Base-by-base conservation (phyloP, 2,888 invertebrate genomes). In the Hyposoter didymator region DNA sequence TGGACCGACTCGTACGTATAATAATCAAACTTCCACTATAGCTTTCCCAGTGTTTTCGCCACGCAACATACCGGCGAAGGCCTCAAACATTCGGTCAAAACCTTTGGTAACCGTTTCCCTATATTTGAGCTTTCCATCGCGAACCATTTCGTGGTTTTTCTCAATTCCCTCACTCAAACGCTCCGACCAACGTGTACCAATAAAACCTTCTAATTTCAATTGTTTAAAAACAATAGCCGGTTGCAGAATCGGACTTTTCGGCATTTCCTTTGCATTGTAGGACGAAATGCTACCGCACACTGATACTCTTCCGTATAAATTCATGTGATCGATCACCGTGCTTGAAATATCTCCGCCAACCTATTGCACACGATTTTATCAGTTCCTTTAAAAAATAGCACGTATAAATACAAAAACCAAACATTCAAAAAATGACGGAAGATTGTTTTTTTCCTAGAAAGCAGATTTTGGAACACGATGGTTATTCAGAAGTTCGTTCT, bases 1-100 rank as follows among this genome's bases (percentile, higher is more conserved):
- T 49, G 4, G 4, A 47, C n/a, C 2, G n/a, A 70, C 32, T 32
- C 2, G 35, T n/a, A 32, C 32, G 3, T n/a, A 66, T 35, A 52
- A n/a, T 49, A 4, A 70, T 39, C 22, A 96, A 5, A 94, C 94
- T 94, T 96, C 95, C 14, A 97, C 95, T 84, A 97, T 93, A 47
- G 96, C 96, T 94, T 97, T 97, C 73, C 97, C 97, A 35, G 94
- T 95, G 92, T 96, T 97, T 90, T 96, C 95, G 49, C 97, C 97
- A 78, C 92, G 90, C 80, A 96, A 93, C 91, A 97, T 95, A 17
- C 95, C 96, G 78, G 95, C 94, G 84, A 97, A 95, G 49, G 97
- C 97, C 70, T 96, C 94, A 1, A 96, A 96, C 95, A 96, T 96
- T 89, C 96, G 96, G 87, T 97, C 96, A 93, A 97, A 97, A 2